Evolutionary conservation across 53 echinoderm and acorn worm species (phyloP), one percentile per base, ranked within the genome.

Genomic region (Paracentrotus lividus): DNA sequence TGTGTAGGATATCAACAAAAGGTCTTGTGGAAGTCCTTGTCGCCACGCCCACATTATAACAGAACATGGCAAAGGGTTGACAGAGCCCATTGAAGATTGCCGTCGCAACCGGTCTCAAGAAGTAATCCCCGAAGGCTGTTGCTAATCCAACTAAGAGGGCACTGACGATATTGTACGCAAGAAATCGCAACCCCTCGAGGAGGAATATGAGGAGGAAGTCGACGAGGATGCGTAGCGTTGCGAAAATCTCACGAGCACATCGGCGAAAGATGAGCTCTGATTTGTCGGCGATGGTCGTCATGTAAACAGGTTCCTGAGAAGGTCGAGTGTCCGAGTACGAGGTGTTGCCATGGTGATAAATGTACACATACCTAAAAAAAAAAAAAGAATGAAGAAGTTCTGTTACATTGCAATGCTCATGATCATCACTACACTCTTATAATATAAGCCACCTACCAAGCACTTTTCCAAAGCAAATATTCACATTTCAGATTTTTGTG

Each of bases 161-260:
- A 33, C 96, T 90, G 36, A 98, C 59, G 40, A 98, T 54, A 64
- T 96, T 96, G 90, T 93, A 96, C 7, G 90, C 54, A 12, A 98
- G 52, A 51, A 98, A 98, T 8, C 97, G 92, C 27, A 96, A 42
- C 0, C 95, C 88, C 92, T 98, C 98, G 43, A 98, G 89, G 2
- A 96, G 43, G 51, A 98, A 55, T n/a, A 98, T 96, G 61, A 98
- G 90, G 81, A 98, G 86, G 67, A 96, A 96, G 93, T 98, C 98
- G 0, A 93, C 94, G 23, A 96, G 42, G 95, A 98, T 96, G 56
- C 98, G 96, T 6, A 96, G 75, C 0, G 96, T 88, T 29, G 94
- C 94, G 44, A 96, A 97, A 52, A 98, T 44, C 88, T 98, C 98
- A 44, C 90, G 93, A 8, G 94, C 68, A 42, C 96, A 95, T 5